Evolutionary conservation across 2,113 vertebrate genomes (phyloP).

Genomic region (Albula glossodonta): DNA sequence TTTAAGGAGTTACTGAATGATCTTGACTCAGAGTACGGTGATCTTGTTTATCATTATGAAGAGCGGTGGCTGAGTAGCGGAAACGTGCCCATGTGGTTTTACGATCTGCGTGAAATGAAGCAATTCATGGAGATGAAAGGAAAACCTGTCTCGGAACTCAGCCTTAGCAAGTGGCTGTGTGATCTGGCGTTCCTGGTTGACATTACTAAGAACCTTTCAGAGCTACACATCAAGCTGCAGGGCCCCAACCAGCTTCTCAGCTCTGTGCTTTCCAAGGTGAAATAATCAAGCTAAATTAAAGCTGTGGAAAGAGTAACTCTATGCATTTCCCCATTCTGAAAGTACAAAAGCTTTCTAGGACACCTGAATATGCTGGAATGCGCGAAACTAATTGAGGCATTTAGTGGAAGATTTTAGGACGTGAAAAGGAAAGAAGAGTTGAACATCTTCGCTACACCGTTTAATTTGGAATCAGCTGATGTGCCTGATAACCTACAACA

Average conservation of each 20-base stretch:
- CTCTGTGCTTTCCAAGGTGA: conserved; percentile 43
- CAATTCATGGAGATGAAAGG: conserved; percentile 44
- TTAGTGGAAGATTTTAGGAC: conserved; percentile 39
- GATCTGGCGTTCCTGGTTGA: conserved; percentile 45
- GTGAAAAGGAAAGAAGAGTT: conserved; percentile 51
- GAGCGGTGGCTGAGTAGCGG: conserved; percentile 31
- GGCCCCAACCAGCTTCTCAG: conserved; percentile 46
- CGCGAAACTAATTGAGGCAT: neutral
- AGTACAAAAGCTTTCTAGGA: too few relatives aligned
- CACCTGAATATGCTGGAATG: too few relatives aligned
- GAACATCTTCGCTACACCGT: conserved; percentile 47
- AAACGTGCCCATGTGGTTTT: conserved; percentile 39
- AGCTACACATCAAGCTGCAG: conserved; percentile 48
- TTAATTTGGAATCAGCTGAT: conserved; percentile 54
- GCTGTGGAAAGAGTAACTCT: too few relatives aligned
- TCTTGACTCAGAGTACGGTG: conserved; percentile 39
- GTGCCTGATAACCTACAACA: conserved; percentile 52
- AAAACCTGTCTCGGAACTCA: conserved; percentile 41
- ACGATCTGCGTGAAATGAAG: conserved; percentile 41
- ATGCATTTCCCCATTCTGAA: too few relatives aligned
- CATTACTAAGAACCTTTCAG: conserved; percentile 44
- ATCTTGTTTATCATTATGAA: conserved; percentile 44
- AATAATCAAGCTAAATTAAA: conserved; percentile 38
- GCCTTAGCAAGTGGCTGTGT: conserved; percentile 40
- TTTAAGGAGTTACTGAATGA: conserved; percentile 40